These are phyloP conservation scores for Callopanchax toddi DNA, from an alignment of 2,113 vertebrate species.

Conservation along the genomic window DNA sequence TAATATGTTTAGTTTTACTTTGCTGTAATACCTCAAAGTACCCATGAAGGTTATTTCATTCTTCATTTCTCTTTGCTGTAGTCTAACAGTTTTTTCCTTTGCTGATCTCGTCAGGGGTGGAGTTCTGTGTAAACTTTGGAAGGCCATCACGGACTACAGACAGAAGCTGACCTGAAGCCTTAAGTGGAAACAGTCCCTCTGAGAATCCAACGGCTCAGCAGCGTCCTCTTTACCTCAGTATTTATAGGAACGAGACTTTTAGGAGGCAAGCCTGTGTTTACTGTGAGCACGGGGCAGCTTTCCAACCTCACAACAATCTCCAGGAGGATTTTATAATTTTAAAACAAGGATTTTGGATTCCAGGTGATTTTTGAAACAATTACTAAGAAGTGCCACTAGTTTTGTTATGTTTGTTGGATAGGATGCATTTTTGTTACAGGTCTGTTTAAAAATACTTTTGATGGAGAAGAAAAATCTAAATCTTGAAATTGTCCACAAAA, in stretches of 20 bases:
- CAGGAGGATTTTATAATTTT: constrained; percentile 30
- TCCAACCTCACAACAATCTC: constrained; percentile 7
- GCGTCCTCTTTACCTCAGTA: constrained; percentile 84
- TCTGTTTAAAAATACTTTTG: constrained; percentile 24
- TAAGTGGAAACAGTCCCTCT: constrained; percentile 36
- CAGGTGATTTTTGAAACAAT: constrained; percentile 31
- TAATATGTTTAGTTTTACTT: too few species aligned
- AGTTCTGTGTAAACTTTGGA: constrained; percentile 94
- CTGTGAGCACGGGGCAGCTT: constrained; percentile 16
- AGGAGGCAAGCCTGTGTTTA: constrained; percentile 30
- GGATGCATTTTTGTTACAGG: constrained; percentile 46
- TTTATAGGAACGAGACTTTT: constrained; percentile 78
- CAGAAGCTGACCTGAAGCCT: constrained; percentile 83
- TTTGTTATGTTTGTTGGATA: constrained; percentile 45
- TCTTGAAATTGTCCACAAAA: too few species aligned
- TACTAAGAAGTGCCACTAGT: constrained; percentile 59
- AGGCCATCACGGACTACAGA: constrained; percentile 89
- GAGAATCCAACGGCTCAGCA: constrained; percentile 60
- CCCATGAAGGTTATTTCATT: too few species aligned
- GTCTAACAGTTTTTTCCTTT: constrained; percentile 6
- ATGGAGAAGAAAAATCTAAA: constrained; percentile 31
- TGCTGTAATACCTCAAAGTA: too few species aligned
- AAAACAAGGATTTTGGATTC: constrained; percentile 25
- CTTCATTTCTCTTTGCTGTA: background rate
- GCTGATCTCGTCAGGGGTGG: constrained; percentile 85